These are phyloP conservation scores for Haliclona indistincta DNA, from an alignment of 37 sponge, comb jelly and placozoan genomes.

Conservation along the genomic window DNA sequence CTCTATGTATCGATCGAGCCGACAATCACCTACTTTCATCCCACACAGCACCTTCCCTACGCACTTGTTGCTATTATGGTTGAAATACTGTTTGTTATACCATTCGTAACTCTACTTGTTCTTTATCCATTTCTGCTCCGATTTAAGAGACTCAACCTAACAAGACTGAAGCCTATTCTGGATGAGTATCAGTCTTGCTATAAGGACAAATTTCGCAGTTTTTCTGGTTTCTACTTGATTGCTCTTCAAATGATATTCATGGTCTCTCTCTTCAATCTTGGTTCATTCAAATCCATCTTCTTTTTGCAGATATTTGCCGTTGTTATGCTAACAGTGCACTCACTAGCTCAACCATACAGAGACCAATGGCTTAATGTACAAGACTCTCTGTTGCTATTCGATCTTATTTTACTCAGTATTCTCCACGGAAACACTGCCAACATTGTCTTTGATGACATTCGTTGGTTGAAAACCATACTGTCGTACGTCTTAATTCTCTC, in stretches of 20 bases:
- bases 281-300: not conserved
- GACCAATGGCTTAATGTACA: constrained; percentile 17
- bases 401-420: constrained; percentile 16
- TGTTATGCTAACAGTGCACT: constrained; percentile 6
- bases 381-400: constrained; percentile 11
- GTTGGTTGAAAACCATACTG: not conserved
- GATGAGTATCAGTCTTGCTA: constrained; percentile 65
- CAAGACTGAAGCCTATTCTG: constrained; percentile 32
- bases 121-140: constrained; percentile 36
- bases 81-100: constrained; percentile 5
- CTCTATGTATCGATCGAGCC: constrained; percentile 14
- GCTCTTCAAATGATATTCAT: constrained; percentile 31
- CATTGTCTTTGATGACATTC: constrained; percentile 3
- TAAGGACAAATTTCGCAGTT: constrained; percentile 29
- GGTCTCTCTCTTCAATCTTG: not conserved
- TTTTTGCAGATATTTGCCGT: constrained; percentile 19
- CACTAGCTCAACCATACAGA: constrained; percentile 20
- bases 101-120: constrained; percentile 12
- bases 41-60: constrained; percentile 29
- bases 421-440: constrained; percentile 13
- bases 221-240: constrained; percentile 51
- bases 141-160: constrained; percentile 1
- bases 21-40: constrained; percentile 8
- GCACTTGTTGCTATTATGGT: constrained; percentile 41
- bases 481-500: constrained; percentile 4